Evolutionary conservation across 2,797 vertebrate genomes (phyloP).

Genomic region (Argyrosomus regius): DNA sequence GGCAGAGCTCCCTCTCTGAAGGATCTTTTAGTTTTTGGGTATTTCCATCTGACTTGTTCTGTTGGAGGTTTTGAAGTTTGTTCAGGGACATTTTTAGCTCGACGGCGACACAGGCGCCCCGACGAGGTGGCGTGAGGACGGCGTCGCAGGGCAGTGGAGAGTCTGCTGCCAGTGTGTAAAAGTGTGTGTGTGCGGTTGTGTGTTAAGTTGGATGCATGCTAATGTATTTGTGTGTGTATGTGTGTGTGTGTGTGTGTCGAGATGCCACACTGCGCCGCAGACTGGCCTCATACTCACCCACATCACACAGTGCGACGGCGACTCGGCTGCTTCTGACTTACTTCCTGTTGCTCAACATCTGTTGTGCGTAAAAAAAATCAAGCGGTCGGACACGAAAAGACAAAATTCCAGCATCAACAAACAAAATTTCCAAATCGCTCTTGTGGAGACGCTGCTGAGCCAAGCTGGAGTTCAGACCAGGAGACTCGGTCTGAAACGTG

Average conservation of each 20-base stretch:
- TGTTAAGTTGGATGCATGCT: background rate
- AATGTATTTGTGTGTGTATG: background rate
- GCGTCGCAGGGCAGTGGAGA: background rate
- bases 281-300: background rate
- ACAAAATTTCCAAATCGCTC: background rate
- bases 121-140: constrained; percentile 11
- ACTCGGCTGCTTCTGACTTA: constrained; percentile 4
- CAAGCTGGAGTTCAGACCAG: background rate
- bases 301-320: background rate
- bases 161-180: background rate
- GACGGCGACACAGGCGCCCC: background rate
- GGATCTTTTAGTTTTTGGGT: background rate
- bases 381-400: background rate
- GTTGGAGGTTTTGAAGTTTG: background rate
- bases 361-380: constrained; percentile 10
- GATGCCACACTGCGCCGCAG: constrained; percentile 7
- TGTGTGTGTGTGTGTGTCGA: background rate
- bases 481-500: background rate
- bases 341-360: constrained; percentile 33
- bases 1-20: background rate
- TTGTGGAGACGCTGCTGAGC: background rate
- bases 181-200: background rate
- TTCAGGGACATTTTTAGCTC: constrained; percentile 2
- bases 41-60: background rate
- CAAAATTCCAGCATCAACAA: background rate